Evolutionary conservation across 2,888 invertebrate genomes (phyloP), one percentile per base, ranked within the genome.

Genomic region (Cosmopolites sordidus): DNA sequence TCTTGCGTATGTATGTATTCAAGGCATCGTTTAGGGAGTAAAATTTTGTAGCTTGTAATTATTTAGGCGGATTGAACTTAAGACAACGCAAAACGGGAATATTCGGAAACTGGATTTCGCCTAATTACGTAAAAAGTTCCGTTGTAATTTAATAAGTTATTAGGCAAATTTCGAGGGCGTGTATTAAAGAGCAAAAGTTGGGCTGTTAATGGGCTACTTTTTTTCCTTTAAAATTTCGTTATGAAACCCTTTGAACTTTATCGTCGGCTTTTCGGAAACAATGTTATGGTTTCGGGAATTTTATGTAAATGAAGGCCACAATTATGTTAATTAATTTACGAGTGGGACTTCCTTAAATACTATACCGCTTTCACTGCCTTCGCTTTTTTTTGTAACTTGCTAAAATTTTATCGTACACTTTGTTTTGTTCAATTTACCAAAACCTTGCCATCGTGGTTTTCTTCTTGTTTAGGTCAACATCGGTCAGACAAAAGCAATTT

Each of bases 171-270:
- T 43, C 15, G 22, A 14, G 16, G 14, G 8, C n/a, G 16, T 41
- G 17, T 41, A 8, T 17, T 41, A 17, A n/a, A n/a, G 22, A 22
- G 22, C 22, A 22, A 22, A 6, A 22, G 22, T 38, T 14, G 16
- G 16, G 12, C 37, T 11, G 11, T 30, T 42, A 48, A 48, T 43
- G 42, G 12, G 48, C 48, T 14, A 33, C 42, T 42, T 42, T 42
- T 48, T 22, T 42, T 48, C 22, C 42, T 33, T 48, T 48, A 48
- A 18, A 48, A 43, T 1, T 42, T 17, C 48, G 30, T 40, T 30
- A 14, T 14, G 17, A 16, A 42, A 42, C 48, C 48, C 48, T 48
- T 48, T 48, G 42, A 44, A 44, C 44, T 44, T 44, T 44, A 30
- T 44, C 8, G 22, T 22, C 22, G 22, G 22, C 22, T 22, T 22